Evolutionary conservation across 2,888 invertebrate species (phyloP), one percentile per base, ranked within the genome.

Genomic region (Microplitis deprimator): DNA sequence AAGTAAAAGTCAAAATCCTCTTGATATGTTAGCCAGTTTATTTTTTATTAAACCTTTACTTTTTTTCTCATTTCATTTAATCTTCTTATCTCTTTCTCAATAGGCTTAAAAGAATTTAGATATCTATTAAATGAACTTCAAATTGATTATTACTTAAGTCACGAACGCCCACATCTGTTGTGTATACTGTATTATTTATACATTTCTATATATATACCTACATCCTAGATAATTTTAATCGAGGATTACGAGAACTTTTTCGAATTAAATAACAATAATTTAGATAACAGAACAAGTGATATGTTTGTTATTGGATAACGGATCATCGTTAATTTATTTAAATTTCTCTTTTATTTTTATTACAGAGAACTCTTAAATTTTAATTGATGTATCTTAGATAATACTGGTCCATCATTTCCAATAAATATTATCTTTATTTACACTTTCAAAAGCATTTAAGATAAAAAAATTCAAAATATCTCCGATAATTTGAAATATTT

Each of bases 61-160:
- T 40, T 40, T 68, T 40, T 68, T 17, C 68, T 41, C 69, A 65
- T 68, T 20, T 68, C 77, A 78, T 73, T 79, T 82, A 81, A 82
- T 82, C 82, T 80, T 81, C 82, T 82, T 82, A 82, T 82, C 81
- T 73, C 61, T 65, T 73, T 77, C 79, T 79, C 80, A 82, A 82
- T 82, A 79, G 75, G 82, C 80, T 81, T 79, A 80, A 77, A 50
- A 40, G 50, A 71, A 77, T 74, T 76, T 78, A 77, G 74, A 78
- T 73, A 81, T 80, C 79, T 79, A 80, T 81, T 78, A 80, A 80
- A 76, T 82, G 79, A 62, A 79, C 78, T 78, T 60, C 75, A 77
- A 78, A 79, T 76, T 76, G 78, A 77, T 77, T 72, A 72, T 72
- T 62, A 72, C 16, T 62, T 62, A 16, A 39, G 40, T 17, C 39